Evolutionary conservation across 2,888 invertebrate genomes (phyloP).

Genomic region (Diaperis boleti): DNA sequence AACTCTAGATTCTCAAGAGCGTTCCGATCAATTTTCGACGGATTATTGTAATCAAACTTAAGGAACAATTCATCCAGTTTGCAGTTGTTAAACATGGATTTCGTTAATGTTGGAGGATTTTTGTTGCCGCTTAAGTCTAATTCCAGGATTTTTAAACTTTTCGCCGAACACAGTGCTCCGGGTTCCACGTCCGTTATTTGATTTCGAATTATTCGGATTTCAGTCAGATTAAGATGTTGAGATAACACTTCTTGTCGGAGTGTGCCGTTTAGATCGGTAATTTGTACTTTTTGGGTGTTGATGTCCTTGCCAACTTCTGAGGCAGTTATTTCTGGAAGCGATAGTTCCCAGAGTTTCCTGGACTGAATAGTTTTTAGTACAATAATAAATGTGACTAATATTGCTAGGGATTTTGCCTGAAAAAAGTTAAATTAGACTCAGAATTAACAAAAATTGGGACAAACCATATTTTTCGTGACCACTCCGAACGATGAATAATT

Average conservation of each 20-base stretch:
- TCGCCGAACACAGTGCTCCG: constrained; percentile 15
- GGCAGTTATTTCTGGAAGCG: too few species aligned
- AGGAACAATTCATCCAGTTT: constrained; percentile 19
- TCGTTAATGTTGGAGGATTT: constrained; percentile 5
- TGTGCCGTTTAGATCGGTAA: neutral
- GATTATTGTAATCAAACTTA: constrained; percentile 9
- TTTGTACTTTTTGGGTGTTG: neutral
- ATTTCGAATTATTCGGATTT: neutral
- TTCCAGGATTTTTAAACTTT: constrained; percentile 16
- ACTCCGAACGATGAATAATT: too few species aligned
- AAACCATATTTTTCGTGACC: too few species aligned
- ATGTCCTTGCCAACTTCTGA: too few species aligned
- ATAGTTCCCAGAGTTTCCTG: too few species aligned
- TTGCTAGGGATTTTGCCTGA: too few species aligned
- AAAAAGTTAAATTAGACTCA: too few species aligned
- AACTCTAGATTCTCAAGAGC: constrained; percentile 3
- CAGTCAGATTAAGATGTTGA: neutral
- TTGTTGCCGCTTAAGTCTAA: constrained; percentile 9
- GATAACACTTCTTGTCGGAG: neutral
- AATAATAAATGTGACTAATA: too few species aligned
- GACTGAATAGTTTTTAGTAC: too few species aligned
- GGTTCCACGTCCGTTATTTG: constrained; percentile 7
- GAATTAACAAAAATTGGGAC: too few species aligned
- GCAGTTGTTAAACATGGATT: constrained; percentile 9
- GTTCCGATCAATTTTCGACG: neutral